Conservation (phyloP, 2,113 vertebrate species). For the Panthera leo region DNA sequence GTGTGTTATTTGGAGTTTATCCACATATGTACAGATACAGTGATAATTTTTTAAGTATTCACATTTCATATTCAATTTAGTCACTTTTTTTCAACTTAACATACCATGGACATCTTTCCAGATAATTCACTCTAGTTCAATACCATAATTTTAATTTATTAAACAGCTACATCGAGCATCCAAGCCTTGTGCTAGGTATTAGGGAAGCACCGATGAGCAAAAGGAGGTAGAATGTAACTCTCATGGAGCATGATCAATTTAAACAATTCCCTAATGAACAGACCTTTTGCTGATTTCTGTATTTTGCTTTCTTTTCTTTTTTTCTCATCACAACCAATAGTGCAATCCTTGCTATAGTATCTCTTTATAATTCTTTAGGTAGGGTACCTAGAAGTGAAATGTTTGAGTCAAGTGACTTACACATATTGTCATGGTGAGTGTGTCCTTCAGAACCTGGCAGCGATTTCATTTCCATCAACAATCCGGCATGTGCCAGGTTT, state of each 20-base stretch:
- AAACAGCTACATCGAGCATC: neutral
- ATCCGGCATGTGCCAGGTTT: neutral
- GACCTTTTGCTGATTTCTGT: neutral
- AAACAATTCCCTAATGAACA: neutral
- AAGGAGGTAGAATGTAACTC: neutral
- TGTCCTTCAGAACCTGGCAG: neutral
- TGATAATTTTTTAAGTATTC: neutral
- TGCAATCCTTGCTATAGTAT: neutral
- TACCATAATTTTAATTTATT: neutral
- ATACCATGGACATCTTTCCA: neutral
- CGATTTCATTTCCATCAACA: neutral
- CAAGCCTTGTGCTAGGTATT: neutral
- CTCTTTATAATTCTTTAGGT: neutral
- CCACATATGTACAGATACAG: neutral
- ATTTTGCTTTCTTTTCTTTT: slow-evolving; percentile 3
- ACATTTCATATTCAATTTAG: neutral
- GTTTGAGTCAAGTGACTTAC: neutral
- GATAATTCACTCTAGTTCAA: neutral
- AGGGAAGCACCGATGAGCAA: neutral
- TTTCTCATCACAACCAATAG: neutral
- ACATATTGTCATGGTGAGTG: neutral
- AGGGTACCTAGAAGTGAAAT: neutral
- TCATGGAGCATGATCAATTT: accelerated
- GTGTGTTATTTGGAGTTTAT: neutral
- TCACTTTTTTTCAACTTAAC: neutral